Percentiles rank a stretch among this genome's conserved stretches.
Evolutionary conservation across 2,888 invertebrate species (phyloP).

Genomic region (Pardosa pseudoannulata): DNA sequence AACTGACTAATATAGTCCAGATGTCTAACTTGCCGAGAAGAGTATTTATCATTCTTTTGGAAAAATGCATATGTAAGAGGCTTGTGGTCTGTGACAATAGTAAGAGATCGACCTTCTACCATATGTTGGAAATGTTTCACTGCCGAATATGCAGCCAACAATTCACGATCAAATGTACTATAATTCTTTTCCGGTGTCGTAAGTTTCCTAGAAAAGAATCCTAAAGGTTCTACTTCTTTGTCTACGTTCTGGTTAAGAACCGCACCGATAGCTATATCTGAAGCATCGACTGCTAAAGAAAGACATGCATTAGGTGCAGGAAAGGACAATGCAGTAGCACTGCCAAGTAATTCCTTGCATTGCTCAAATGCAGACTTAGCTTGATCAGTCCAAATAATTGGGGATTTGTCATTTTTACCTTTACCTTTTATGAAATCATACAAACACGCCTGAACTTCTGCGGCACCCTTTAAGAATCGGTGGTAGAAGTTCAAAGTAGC

Average conservation of each 20-base stretch:
- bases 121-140: conserved; percentile 66
- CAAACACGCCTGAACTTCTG: background rate
- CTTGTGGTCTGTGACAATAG: conserved; percentile 65
- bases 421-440: background rate
- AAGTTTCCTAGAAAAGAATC: conserved; percentile 25
- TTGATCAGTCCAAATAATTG: conserved; percentile 3
- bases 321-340: background rate
- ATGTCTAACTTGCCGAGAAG: conserved; percentile 13
- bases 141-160: conserved; percentile 74
- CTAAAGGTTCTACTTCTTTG: conserved; percentile 65
- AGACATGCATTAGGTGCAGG: background rate
- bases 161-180: conserved; percentile 73
- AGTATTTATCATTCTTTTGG: background rate
- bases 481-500: background rate
- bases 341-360: background rate
- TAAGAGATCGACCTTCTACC: conserved; percentile 47
- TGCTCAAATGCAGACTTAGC: too few relatives aligned
- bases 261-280: conserved; percentile 27
- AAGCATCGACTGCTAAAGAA: conserved; percentile 3
- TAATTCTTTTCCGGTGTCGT: background rate
- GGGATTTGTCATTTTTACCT: background rate
- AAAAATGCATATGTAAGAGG: conserved; percentile 72
- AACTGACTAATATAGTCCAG: conserved; percentile 75
- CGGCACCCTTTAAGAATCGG: background rate
- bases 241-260: conserved; percentile 74